A percentile compares a stretch with the other conserved stretches of the same genome.
These are phyloP conservation scores for Arctocebus calabarensis DNA, from an alignment of 2,797 vertebrate genomes.

Conservation along the genomic window DNA sequence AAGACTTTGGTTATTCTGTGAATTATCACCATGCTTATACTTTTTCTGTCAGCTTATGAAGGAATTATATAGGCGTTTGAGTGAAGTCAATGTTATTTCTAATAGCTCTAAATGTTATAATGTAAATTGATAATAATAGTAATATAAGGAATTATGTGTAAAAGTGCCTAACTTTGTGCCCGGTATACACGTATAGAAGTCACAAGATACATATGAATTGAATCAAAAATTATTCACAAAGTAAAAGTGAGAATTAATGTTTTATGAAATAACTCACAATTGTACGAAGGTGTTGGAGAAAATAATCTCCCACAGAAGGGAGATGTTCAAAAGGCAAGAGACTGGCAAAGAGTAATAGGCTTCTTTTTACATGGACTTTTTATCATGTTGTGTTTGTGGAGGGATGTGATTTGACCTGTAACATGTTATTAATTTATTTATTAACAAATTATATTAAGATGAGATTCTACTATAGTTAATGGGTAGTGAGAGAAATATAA, in stretches of 20 bases:
- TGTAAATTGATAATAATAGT: background rate
- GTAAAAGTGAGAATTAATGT: conserved; percentile 20
- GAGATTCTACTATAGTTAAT: background rate
- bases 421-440: background rate
- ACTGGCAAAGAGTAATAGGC: background rate
- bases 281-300: background rate
- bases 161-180: background rate
- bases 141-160: background rate
- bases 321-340: background rate
- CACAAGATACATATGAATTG: background rate
- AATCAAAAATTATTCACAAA: conserved; percentile 13
- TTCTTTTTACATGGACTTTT: background rate
- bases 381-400: background rate
- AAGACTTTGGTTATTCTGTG: conserved; percentile 15
- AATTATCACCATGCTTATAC: conserved; percentile 5
- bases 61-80: background rate
- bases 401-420: background rate
- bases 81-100: background rate
- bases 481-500: background rate
- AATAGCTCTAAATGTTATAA: background rate
- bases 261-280: conserved; percentile 1
- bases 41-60: conserved; percentile 13
- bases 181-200: background rate
- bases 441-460: background rate
- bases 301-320: background rate